phyloP scores from a whole-genome alignment of 2,113 vertebrate genomes.

The Cervus canadensis region DNA sequence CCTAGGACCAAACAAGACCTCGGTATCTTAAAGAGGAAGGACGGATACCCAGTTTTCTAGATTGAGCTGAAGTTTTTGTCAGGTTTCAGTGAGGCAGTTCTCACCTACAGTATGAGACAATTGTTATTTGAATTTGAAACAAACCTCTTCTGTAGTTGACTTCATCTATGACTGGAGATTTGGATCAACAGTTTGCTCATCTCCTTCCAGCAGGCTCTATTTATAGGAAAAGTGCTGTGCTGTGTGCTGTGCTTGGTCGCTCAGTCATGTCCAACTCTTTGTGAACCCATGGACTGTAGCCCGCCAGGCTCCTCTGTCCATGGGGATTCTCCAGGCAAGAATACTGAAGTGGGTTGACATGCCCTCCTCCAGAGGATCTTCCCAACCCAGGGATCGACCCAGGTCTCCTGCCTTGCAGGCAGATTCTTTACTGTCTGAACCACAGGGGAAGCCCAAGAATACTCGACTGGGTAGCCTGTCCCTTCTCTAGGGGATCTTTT shows the following conservation, averaged over 20 bases:
- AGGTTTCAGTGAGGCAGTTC: neutral
- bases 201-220: neutral
- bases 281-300: neutral
- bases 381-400: neutral
- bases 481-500: no score
- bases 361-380: no score
- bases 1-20: neutral
- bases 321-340: neutral
- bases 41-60: neutral
- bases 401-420: neutral
- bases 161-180: neutral
- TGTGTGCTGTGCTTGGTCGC: neutral
- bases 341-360: neutral
- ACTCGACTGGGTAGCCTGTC: no score
- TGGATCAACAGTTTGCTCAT: neutral
- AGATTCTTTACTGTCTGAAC: neutral
- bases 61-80: neutral
- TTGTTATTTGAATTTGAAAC: neutral
- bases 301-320: neutral
- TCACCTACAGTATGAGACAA: neutral
- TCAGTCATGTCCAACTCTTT: neutral
- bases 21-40: neutral
- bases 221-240: neutral
- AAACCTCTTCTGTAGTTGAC: neutral
- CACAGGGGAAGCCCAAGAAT: neutral